These are phyloP conservation scores for Polyploca ridens DNA, from an alignment of 2,888 invertebrate genomes.

Conservation along the genomic window DNA sequence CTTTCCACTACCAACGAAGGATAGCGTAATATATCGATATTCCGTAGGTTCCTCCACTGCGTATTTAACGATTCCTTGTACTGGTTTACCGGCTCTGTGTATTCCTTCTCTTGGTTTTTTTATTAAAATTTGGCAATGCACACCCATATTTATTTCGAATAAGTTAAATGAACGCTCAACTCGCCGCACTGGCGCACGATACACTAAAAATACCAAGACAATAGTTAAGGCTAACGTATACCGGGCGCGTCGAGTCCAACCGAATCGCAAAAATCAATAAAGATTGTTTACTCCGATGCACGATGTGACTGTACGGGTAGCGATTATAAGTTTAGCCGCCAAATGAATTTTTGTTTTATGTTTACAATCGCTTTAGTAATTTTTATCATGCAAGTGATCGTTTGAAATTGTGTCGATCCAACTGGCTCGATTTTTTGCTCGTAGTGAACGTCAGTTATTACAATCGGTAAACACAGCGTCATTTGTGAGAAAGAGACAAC, in stretches of 20 bases:
- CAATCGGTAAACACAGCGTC: background rate
- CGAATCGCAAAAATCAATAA: background rate
- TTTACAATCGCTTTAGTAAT: no score
- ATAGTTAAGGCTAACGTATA: background rate
- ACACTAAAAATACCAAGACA: background rate
- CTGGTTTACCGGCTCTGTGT: constrained; percentile 40
- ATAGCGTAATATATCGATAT: constrained; percentile 41
- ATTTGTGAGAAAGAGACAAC: background rate
- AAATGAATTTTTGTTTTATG: no score
- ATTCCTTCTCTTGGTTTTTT: constrained; percentile 40
- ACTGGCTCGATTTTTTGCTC: no score
- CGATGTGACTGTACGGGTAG: no score
- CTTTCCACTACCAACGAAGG: constrained; percentile 38
- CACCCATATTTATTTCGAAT: constrained; percentile 39
- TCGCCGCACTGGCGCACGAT: background rate
- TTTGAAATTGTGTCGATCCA: no score
- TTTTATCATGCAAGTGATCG: no score
- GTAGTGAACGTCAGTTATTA: background rate
- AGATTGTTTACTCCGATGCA: no score
- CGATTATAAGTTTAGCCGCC: no score
- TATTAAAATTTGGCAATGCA: constrained; percentile 48
- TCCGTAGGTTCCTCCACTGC: constrained; percentile 43
- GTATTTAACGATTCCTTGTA: constrained; percentile 50
- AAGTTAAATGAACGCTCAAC: background rate
- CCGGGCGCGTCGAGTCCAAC: background rate